Evolutionary conservation across 2,888 invertebrate species (phyloP), one percentile per base, ranked within the genome.

Genomic region (Sminthurides aquaticus): DNA sequence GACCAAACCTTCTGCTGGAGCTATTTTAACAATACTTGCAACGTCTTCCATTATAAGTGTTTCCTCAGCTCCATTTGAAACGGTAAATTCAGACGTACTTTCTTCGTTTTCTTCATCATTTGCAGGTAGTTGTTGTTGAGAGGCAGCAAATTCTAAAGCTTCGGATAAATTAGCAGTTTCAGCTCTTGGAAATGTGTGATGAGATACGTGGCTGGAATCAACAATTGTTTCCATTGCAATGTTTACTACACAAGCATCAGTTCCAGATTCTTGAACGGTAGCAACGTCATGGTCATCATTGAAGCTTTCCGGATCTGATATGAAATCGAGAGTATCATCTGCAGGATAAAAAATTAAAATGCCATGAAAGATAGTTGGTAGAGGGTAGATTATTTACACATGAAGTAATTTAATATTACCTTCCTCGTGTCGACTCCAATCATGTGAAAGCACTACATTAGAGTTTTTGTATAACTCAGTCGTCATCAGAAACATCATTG

Each of bases 401-500:
- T 43, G 43, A 43, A 43, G 8, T 18, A 43, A 11, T 43, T 18
- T 11, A 20, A 22, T 11, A 18, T 15, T 54, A 54, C 57, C 62
- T 1, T 57, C 27, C 20, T 57, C 48, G 24, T 25, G 25, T 18
- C 24, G 25, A 24, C 22, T 26, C 60, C 60, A 60, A 3, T 54
- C 24, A 15, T 60, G 49, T 8, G 49, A 55, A 25, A 59, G 29
- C 2, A n/a, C 18, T 48, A 64, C 52, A 5, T 22, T 27, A n/a
- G 28, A n/a, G 26, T 49, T 34, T 18, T 20, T 59, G 34, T 49
- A 64, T 3, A 57, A 2, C n/a, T 25, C 24, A 2, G 58, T 52
- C 25, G 18, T 3, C 15, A 52, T 28, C 1, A 75, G 61, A 60
- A 68, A 74, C 29, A 69, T 63, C 1, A 66, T 60, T 15, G 66